A percentile compares a stretch with the other conserved stretches of the same genome.
These are phyloP conservation scores for Tachina grossa DNA, from an alignment of 2,888 invertebrate species.

Conservation along the genomic window DNA sequence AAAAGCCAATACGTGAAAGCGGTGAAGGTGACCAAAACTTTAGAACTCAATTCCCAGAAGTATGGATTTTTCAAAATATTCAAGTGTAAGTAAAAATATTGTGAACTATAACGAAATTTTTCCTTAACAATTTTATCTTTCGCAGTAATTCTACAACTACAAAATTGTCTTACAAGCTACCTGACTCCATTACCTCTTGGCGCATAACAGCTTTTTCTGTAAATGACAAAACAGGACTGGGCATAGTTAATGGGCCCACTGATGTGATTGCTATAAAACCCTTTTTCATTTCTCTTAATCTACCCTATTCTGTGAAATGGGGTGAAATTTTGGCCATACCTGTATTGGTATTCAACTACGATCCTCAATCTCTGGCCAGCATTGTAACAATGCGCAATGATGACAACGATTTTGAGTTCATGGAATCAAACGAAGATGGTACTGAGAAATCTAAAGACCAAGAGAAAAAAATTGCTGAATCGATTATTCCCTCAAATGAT, in stretches of 20 bases:
- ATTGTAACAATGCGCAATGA: constrained; percentile 92
- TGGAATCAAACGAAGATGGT: neutral
- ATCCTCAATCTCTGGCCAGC: constrained; percentile 88
- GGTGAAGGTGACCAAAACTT: no score
- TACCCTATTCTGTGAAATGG: constrained; percentile 89
- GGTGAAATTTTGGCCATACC: constrained; percentile 94
- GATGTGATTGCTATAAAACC: constrained; percentile 89
- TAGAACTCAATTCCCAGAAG: constrained; percentile 13
- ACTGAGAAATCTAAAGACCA: neutral
- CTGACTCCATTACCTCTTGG: constrained; percentile 91
- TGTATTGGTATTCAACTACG: constrained; percentile 92
- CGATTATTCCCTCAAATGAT: constrained; percentile 85
- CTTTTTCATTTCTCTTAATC: constrained; percentile 89
- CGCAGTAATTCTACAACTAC: constrained; percentile 77
- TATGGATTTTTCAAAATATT: constrained; percentile 15
- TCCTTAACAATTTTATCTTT: neutral
- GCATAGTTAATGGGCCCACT: constrained; percentile 84
- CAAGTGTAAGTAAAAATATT: constrained; percentile 2
- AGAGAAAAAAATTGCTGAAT: constrained; percentile 73
- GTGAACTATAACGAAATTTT: no score
- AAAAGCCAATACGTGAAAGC: no score
- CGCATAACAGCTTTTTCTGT: constrained; percentile 91
- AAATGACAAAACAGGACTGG: constrained; percentile 88
- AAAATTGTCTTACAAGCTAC: constrained; percentile 81
- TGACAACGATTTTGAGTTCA: constrained; percentile 89